Percentiles rank a stretch among this genome's conserved stretches.
These are phyloP conservation scores for Illadopsis cleaveri DNA, from an alignment of 2,113 vertebrate species.

Conservation along the genomic window DNA sequence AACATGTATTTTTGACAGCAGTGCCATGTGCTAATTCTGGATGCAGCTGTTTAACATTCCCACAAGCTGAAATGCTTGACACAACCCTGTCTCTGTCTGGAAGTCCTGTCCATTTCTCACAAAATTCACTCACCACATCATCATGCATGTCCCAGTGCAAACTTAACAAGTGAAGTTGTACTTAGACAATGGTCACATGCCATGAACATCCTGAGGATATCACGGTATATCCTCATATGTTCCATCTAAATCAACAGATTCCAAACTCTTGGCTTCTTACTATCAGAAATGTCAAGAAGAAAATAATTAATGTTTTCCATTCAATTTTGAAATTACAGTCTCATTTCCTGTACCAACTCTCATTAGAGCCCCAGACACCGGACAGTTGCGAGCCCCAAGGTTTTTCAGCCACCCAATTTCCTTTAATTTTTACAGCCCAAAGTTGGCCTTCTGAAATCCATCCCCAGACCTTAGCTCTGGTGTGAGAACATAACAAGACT, in stretches of 20 bases:
- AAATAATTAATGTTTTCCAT: background rate
- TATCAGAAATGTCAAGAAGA: background rate
- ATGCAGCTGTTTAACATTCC: background rate
- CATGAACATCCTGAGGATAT: background rate
- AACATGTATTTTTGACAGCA: background rate
- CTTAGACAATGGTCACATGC: background rate
- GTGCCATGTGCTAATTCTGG: background rate
- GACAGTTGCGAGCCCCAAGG: rapidly evolving
- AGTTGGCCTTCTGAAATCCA: background rate
- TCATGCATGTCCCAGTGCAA: background rate
- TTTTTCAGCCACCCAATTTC: background rate
- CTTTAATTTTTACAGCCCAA: background rate
- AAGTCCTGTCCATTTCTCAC: background rate
- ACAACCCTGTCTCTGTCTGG: background rate
- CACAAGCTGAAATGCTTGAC: background rate
- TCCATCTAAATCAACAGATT: background rate
- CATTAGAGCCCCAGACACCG: background rate
- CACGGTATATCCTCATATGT: background rate
- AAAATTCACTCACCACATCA: background rate
- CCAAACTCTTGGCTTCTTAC: background rate
- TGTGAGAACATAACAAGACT: background rate
- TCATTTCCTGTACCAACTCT: background rate
- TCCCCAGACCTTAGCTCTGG: background rate
- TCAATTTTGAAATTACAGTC: background rate
- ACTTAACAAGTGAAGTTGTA: background rate